These are phyloP conservation scores for Bombus superbus DNA, from an alignment of 1,140 invertebrate genomes.

Conservation along the genomic window DNA sequence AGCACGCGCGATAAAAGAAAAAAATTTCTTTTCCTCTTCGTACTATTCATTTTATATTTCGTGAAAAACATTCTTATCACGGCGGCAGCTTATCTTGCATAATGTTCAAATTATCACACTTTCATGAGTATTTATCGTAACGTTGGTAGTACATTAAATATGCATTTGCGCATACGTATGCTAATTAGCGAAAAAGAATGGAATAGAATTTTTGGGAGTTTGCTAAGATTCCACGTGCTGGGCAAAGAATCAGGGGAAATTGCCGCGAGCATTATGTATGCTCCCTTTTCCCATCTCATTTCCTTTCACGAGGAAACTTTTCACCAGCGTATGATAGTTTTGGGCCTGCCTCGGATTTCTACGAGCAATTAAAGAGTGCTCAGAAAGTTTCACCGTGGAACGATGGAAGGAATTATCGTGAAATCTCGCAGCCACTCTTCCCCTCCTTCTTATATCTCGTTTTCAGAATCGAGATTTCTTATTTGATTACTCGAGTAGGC, in stretches of 20 bases:
- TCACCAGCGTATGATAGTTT: constrained; percentile 43
- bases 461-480: constrained; percentile 12
- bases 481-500: neutral
- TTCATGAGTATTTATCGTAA: neutral
- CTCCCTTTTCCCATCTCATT: constrained; percentile 38
- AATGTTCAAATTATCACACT: neutral
- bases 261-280: constrained; percentile 32
- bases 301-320: constrained; percentile 65
- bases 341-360: constrained; percentile 43
- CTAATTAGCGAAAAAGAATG: neutral
- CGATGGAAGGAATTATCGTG: constrained; percentile 39
- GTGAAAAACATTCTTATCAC: neutral
- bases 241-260: constrained; percentile 31
- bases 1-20: neutral
- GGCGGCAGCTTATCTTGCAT: neutral
- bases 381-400: constrained; percentile 27
- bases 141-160: neutral
- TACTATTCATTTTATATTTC: neutral
- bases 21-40: neutral
- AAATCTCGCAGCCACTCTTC: constrained; percentile 39
- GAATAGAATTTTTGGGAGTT: neutral
- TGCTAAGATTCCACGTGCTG: neutral
- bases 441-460: constrained; percentile 24
- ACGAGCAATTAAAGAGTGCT: constrained; percentile 60
- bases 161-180: neutral